phyloP scores from a whole-genome alignment of 2,797 vertebrate genomes.

The Crax fasciolata region DNA sequence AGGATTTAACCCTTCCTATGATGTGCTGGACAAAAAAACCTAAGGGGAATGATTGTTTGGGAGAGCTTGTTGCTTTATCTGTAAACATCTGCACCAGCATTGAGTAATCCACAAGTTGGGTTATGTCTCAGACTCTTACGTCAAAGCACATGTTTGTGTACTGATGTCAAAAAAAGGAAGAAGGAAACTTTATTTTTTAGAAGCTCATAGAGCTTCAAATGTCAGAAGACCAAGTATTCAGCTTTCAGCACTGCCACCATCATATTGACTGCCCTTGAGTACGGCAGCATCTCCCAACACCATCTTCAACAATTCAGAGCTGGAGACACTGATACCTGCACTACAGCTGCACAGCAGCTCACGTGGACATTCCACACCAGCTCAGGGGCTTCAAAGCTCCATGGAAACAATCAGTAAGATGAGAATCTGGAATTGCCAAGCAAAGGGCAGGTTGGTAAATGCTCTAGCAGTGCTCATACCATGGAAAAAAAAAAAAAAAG shows the following conservation, averaged over 20 bases:
- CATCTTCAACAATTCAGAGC: neutral
- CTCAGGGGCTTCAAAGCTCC: neutral
- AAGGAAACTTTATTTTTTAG: neutral
- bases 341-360: neutral
- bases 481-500: neutral
- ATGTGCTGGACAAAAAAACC: accelerated
- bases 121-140: neutral
- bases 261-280: neutral
- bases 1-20: constrained; percentile 58
- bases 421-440: neutral
- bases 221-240: neutral
- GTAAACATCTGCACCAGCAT: neutral
- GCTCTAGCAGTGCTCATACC: neutral
- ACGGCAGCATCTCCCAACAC: neutral
- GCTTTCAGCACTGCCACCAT: neutral
- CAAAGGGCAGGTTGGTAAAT: neutral
- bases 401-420: neutral
- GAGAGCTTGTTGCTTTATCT: neutral
- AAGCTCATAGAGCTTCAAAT: neutral
- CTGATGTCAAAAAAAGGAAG: neutral
- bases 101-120: neutral
- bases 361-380: neutral
- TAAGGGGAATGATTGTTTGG: neutral
- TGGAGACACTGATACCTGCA: neutral
- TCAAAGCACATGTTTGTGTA: neutral